Evolutionary conservation across 2,113 vertebrate genomes (phyloP).

Genomic region (Prinia subflava): DNA sequence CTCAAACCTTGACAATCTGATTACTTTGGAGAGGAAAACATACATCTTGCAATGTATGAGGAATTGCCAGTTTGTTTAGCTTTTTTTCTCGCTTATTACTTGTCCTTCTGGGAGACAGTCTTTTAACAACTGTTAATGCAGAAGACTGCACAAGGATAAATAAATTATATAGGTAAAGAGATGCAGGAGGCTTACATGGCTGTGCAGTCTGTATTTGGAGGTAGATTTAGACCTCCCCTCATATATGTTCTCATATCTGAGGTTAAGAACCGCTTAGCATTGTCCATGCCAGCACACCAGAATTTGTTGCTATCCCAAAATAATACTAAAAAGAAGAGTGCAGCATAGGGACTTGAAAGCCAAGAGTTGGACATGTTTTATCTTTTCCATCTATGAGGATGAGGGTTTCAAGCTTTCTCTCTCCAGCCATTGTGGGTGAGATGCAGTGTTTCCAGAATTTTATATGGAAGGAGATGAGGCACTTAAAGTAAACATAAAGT

Average conservation of each 20-base stretch:
- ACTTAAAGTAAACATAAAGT: neutral
- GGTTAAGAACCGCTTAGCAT: neutral
- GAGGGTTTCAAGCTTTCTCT: neutral
- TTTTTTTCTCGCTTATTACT: neutral
- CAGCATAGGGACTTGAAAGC: neutral
- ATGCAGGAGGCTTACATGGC: neutral
- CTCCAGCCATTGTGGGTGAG: neutral
- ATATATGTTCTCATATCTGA: neutral
- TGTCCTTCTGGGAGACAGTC: neutral
- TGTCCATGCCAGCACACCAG: neutral
- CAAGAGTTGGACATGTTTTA: neutral
- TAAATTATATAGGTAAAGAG: neutral
- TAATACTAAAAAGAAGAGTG: neutral
- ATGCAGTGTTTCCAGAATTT: neutral
- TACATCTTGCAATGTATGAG: neutral
- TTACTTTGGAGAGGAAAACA: neutral
- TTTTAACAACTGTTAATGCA: neutral
- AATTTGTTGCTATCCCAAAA: neutral
- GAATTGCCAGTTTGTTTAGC: fast-evolving
- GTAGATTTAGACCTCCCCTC: neutral
- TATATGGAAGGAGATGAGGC: neutral
- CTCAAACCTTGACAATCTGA: neutral
- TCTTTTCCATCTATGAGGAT: neutral
- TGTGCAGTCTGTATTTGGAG: neutral
- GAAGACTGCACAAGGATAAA: neutral